Base-by-base conservation (phyloP, 2,797 vertebrate genomes). In the Pyrocephalus nanus region DNA sequence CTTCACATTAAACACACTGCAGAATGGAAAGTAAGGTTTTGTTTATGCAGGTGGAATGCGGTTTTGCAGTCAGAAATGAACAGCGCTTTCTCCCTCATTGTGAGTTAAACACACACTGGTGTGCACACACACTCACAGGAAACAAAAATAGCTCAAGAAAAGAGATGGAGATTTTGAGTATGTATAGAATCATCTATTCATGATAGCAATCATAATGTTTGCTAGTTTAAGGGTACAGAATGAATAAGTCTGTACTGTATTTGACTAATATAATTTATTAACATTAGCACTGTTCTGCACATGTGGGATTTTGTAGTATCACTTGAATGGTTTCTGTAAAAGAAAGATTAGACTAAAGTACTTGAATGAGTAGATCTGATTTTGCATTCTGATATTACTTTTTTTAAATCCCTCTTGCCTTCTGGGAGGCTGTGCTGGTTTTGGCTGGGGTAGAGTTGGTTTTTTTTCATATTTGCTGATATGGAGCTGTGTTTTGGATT, bases 121-220 rank as follows among this genome's bases (percentile, higher is more conserved):
- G 0, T 67, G 30, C 0, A 2, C 18, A 42, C 11, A 38, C 30
- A 53, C 26, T 15, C 27, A 70, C 22, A 55, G n/a, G 36, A 47
- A 73, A 76, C 34, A 70, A 88, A 86, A 86, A 34, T 51, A 86
- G 7, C n/a, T 88, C 54, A 67, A 55, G 57, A 80, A 77, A 86
- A 0, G 4, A 88, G 15, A 30, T 5, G 30, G 48, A 64, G 50
- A 12, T 75, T 92, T 80, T 86, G 25, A 81, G 58, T 77, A 51
- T 82, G 54, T 57, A 60, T 32, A 61, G 25, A 70, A 42, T 69
- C 27, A 53, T 67, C 51, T 85, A 45, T 40, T 83, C 40, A 36
- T 50, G 6, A 62, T 7, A 79, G 18, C 15, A 84, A 27, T 72
- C 66, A 81, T 47, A 90, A 54, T 29, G 12, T 84, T 89, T 86